Percentiles rank a stretch among this genome's conserved stretches.
phyloP scores from a whole-genome alignment of 1,140 invertebrate genomes.

The Lepidurus arcticus region DNA sequence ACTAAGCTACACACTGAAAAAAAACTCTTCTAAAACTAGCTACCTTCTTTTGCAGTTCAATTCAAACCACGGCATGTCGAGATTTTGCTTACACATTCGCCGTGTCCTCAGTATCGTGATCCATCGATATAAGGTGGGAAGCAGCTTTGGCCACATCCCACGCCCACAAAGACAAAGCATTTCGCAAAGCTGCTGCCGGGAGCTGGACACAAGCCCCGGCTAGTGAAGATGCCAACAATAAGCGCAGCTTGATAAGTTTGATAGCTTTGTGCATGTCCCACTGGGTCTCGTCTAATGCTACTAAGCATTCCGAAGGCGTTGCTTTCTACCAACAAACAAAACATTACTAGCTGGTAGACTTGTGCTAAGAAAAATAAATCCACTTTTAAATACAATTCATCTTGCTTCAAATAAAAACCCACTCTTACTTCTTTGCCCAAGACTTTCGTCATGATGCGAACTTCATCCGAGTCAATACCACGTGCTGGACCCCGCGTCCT shows the following conservation, averaged over 20 bases:
- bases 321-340: constrained; percentile 29
- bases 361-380: not conserved
- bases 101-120: constrained; percentile 26
- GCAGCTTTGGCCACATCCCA: constrained; percentile 38
- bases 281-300: constrained; percentile 70
- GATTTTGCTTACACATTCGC: not conserved
- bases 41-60: too few species aligned
- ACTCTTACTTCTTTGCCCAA: constrained; percentile 67
- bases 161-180: constrained; percentile 29
- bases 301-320: constrained; percentile 63
- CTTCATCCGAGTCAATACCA: constrained; percentile 79
- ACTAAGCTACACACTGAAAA: not conserved
- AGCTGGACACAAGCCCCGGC: constrained; percentile 37
- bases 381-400: not conserved
- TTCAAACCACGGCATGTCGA: too few species aligned
- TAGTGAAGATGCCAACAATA: constrained; percentile 42
- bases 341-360: constrained; percentile 16
- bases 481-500: constrained; percentile 63
- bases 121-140: constrained; percentile 30
- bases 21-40: too few species aligned
- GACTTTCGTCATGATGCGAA: constrained; percentile 84
- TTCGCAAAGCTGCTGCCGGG: constrained; percentile 34
- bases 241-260: constrained; percentile 70
- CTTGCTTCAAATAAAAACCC: not conserved
- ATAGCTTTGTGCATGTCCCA: constrained; percentile 88